Percentiles rank a stretch among this genome's conserved stretches.
Conservation (phyloP, 2,797 vertebrate species). For the Acrocephalus scirpaceus region DNA sequence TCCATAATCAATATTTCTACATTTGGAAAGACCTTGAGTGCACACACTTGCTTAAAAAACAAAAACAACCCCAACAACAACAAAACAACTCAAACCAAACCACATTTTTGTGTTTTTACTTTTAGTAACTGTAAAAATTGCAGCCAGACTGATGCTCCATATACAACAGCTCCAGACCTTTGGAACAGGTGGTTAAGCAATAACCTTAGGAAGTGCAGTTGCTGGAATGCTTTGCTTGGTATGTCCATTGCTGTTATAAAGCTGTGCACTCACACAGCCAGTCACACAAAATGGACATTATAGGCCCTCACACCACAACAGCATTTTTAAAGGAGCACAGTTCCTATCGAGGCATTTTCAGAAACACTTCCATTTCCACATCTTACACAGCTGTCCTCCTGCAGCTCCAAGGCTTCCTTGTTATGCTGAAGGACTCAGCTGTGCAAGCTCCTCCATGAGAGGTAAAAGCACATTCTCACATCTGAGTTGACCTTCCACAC, state of each 20-base stretch:
- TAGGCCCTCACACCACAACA: background rate
- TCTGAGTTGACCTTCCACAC: rapidly evolving
- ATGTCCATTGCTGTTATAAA: background rate
- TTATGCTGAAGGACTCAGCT: background rate
- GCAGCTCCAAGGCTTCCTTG: background rate
- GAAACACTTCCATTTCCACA: background rate
- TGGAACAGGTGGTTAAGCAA: background rate
- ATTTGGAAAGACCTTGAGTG: background rate
- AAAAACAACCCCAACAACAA: background rate
- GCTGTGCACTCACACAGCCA: background rate
- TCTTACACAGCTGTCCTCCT: background rate
- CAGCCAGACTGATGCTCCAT: background rate
- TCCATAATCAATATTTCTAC: background rate
- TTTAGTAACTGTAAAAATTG: background rate
- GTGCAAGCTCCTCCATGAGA: rapidly evolving
- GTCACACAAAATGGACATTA: background rate
- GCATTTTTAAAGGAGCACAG: background rate
- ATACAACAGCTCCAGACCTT: background rate
- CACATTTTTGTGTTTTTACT: background rate
- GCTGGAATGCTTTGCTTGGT: background rate
- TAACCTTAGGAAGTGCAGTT: rapidly evolving
- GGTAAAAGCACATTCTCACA: background rate
- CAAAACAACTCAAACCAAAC: background rate
- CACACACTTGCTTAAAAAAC: background rate
- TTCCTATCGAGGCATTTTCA: background rate